Evolutionary conservation across 2,797 vertebrate species (phyloP), one percentile per base, ranked within the genome.

Genomic region (Nyctalus aviator): DNA sequence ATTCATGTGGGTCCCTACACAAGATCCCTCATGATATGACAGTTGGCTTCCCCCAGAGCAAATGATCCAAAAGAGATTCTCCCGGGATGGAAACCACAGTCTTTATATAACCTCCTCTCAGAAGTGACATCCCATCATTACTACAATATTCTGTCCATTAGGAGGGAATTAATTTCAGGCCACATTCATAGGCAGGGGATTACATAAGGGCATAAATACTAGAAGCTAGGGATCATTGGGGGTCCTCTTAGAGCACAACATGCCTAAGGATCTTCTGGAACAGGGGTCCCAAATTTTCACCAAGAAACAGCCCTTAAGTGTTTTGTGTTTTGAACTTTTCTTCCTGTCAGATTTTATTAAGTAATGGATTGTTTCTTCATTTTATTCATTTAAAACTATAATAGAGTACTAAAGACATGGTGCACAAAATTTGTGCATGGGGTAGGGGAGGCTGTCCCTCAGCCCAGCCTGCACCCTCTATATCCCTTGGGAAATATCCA

Each of bases 261-360:
- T 72, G 44, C 21, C 44, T 78, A 41, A 83, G 35, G 30, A 48
- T 91, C 83, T 82, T 76, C 41, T 41, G 62, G 32, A 50, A n/a
- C 48, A 71, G 37, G 8, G 2, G 1, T 66, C 20, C 55, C 25
- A 81, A 90, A 37, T 86, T 73, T 91, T 82, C 68, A 41, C 25
- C 27, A 48, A n/a, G 35, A 78, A 71, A 79, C 35, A 41, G 69
- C 25, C n/a, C 25, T n/a, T 55, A 81, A 64, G 11, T 55, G 30
- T 48, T 86, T 90, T 86, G 25, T 83, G 41, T 72, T 84, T 84
- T 87, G 41, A 48, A 23, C 71, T 83, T 71, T 83, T 77, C 50
- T 71, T 23, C 21, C 23, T 72, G 35, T 20, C 0, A 55, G 14
- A 68, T 46, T 55, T 23, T 50, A 55, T 69, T 78, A 87, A 91